Evolutionary conservation across 1,140 invertebrate species (phyloP), one percentile per base, ranked within the genome.

Genomic region (Drosophila arawakana): DNA sequence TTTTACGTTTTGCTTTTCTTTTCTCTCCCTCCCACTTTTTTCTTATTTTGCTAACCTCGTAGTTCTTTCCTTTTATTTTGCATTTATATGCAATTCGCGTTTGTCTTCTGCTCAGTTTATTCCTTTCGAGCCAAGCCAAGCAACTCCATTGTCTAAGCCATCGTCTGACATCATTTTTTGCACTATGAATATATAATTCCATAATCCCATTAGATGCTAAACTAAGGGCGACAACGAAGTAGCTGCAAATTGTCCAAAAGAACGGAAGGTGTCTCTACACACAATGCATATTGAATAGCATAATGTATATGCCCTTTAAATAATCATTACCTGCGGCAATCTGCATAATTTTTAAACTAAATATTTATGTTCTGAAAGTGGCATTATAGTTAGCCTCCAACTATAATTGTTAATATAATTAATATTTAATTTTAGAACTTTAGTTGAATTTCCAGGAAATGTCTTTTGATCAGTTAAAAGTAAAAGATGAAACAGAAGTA

Each of bases 1-100:
- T 9, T n/a, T 18, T 8, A 10, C 21, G 41, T 6, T 21, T 34
- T 18, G 7, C 34, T 8, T 15, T 18, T 25, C 43, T 39, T 4
- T 34, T 11, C 49, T 4, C 41, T 11, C 49, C 9, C 3, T 18
- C 37, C 11, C 15, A 15, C 7, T 4, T 39, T 44, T 30, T 30
- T 30, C 25, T 30, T 21, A 21, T 21, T 30, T 30, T 30, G 25
- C 25, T 30, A 30, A 30, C 25, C 25, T 30, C 25, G 6, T 6
- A 30, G 6, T 30, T 21, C 18, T 30, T 30, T 30, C 25, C 0
- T 30, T 52, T 18, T 50, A 21, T 18, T 37, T 41, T 70, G 81
- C 74, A 84, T 84, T 85, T 85, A 78, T 86, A 85, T 85, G 81
- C 82, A 85, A 85, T 81, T 85, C 75, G 78, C 78, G 78, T 85